Conservation (phyloP, 2,888 invertebrate species). For the Tetrapedia diversipes region DNA sequence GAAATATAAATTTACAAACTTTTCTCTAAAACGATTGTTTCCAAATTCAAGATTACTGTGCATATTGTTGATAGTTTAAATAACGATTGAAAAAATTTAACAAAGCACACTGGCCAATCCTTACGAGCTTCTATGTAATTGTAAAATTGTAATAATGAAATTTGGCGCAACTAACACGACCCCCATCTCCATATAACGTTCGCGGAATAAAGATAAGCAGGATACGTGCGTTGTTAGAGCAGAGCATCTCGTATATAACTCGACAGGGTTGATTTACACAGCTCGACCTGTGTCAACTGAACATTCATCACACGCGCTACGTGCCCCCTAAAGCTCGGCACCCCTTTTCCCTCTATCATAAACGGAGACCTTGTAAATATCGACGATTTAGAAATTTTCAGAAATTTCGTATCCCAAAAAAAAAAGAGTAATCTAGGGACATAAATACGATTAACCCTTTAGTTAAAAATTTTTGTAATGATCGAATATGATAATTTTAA, state of each 20-base stretch:
- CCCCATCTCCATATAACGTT: neutral
- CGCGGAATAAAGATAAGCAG: conserved; percentile 9
- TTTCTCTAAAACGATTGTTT: too few relatives aligned
- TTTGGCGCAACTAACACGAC: conserved; percentile 1
- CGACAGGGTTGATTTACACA: conserved; percentile 14
- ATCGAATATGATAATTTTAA: too few relatives aligned
- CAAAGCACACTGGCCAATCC: neutral
- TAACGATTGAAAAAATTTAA: too few relatives aligned
- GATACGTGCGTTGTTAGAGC: conserved; percentile 13
- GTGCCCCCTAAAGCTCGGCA: conserved; percentile 1
- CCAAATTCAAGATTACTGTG: too few relatives aligned
- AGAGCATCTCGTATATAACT: conserved; percentile 8
- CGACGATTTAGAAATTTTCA: neutral
- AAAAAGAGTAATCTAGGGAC: too few relatives aligned
- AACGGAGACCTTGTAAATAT: conserved; percentile 10
- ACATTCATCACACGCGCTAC: conserved; percentile 10
- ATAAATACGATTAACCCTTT: too few relatives aligned
- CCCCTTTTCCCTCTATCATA: neutral
- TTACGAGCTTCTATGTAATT: neutral
- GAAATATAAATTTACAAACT: too few relatives aligned
- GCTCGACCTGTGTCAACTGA: conserved; percentile 17
- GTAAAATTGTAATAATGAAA: conserved; percentile 14
- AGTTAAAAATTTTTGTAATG: too few relatives aligned
- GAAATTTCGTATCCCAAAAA: too few relatives aligned
- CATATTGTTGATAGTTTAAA: too few relatives aligned